Conservation (phyloP, 2,113 vertebrate species). For the Philantomba maxwellii region DNA sequence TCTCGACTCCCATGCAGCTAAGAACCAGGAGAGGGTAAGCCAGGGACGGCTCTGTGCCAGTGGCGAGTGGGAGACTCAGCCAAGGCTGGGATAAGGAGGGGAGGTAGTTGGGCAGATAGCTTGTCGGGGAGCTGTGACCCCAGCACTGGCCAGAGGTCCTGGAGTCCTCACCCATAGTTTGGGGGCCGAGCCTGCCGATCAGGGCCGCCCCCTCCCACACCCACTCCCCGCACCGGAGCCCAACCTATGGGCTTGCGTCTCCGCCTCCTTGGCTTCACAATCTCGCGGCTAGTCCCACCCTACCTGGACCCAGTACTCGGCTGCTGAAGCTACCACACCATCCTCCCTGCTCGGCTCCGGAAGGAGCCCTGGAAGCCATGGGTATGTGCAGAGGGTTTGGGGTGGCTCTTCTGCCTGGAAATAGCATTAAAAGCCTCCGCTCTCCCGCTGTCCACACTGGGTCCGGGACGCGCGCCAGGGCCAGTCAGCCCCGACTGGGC, state of each 20-base stretch:
- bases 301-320: not conserved
- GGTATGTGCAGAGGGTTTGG: slow-evolving; percentile 49
- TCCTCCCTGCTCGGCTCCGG: not conserved
- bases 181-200: not conserved
- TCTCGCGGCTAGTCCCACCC: not conserved
- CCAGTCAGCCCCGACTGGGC: not conserved
- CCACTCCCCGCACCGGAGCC: slow-evolving; percentile 24
- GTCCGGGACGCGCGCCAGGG: not conserved
- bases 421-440: rapidly evolving
- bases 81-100: not conserved
- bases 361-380: slow-evolving; percentile 37
- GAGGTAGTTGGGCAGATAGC: not conserved
- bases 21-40: not conserved
- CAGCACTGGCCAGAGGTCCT: not conserved
- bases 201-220: not conserved
- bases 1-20: not conserved
- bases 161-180: not conserved
- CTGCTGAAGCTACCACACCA: not conserved
- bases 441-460: rapidly evolving
- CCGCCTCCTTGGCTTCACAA: slow-evolving; percentile 6
- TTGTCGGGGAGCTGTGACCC: not conserved
- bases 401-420: not conserved
- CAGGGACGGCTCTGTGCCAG: not conserved
- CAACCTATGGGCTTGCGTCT: slow-evolving; percentile 29
- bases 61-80: not conserved